Evolutionary conservation across 1,140 invertebrate genomes (phyloP), one percentile per base, ranked within the genome.

Genomic region (Habropoda laboriosa): DNA sequence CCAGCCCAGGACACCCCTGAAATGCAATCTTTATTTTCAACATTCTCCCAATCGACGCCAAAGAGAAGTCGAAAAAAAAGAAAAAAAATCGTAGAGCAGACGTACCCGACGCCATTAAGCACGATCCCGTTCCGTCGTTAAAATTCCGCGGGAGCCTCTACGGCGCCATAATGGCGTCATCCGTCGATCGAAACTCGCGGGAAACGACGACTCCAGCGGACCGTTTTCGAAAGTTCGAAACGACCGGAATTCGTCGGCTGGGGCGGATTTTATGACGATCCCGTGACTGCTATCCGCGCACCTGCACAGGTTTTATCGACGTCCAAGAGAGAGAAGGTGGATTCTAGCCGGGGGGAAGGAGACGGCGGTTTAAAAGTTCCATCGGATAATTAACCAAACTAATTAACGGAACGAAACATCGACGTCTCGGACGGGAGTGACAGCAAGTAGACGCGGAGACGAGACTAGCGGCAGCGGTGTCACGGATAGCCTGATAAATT

Each of bases 351-450:
- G n/a, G 16, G 51, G 18, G 18, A 12, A 7, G 51, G 73, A 58
- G 38, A 55, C 32, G 24, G 78, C 30, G n/a, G 38, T 83, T 80
- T 73, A 80, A 80, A 87, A 83, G 77, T 87, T 86, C 42, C 71
- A 47, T n/a, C n/a, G 72, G 70, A 82, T 89, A 87, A 88, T 89
- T 89, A 89, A 90, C 79, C 83, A 82, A 89, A 89, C 87, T 89
- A 88, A 90, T 90, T 89, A 88, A 60, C 47, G 68, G 32, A 40
- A 72, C 67, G 61, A 81, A 79, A 82, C 75, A 81, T 81, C 74
- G 83, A 85, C 85, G 75, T 78, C 75, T 82, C 75, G 51, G 55
- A 79, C n/a, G n/a, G 45, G 81, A 47, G 58, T 73, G 78, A 77
- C 71, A 71, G 60, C 71, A 24, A 64, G 49, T 53, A 77, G 82